phyloP scores from a whole-genome alignment of 2,888 invertebrate genomes.

The Campoplex nolae region DNA sequence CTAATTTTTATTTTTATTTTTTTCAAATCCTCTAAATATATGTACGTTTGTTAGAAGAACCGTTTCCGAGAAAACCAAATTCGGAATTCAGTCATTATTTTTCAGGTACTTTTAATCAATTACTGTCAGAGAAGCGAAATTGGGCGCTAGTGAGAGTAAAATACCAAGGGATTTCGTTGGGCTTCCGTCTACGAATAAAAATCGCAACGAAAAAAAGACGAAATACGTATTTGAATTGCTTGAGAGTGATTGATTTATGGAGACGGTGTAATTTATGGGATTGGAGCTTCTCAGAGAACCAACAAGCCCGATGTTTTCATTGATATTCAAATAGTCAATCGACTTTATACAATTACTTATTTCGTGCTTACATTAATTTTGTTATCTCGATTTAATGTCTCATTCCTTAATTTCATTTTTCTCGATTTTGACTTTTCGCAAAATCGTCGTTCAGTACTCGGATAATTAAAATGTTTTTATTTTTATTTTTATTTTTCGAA shows the following conservation, averaged over 20 bases:
- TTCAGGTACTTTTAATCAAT: not conserved
- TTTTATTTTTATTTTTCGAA: no score
- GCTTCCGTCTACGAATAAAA: not conserved
- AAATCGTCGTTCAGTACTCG: not conserved
- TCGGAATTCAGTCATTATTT: no score
- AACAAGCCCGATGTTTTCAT: not conserved
- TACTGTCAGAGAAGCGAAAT: not conserved
- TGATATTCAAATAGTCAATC: not conserved
- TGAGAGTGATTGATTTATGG: not conserved
- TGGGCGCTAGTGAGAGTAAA: not conserved
- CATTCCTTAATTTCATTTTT: no score
- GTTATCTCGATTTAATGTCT: not conserved
- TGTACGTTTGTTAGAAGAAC: no score
- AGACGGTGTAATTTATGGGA: not conserved
- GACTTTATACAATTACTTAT: not conserved
- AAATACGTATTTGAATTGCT: constrained; percentile 4
- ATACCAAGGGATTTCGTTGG: not conserved
- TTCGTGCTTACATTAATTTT: not conserved
- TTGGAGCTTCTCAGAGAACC: not conserved
- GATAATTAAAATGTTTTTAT: not conserved
- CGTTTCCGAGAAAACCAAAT: no score
- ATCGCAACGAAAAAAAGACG: not conserved
- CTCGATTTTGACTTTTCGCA: not conserved
- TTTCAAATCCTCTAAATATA: no score
- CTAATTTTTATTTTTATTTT: no score